Evolutionary conservation across 2,888 invertebrate genomes (phyloP), one percentile per base, ranked within the genome.

Genomic region (Drepanosiphum platanoidis): DNA sequence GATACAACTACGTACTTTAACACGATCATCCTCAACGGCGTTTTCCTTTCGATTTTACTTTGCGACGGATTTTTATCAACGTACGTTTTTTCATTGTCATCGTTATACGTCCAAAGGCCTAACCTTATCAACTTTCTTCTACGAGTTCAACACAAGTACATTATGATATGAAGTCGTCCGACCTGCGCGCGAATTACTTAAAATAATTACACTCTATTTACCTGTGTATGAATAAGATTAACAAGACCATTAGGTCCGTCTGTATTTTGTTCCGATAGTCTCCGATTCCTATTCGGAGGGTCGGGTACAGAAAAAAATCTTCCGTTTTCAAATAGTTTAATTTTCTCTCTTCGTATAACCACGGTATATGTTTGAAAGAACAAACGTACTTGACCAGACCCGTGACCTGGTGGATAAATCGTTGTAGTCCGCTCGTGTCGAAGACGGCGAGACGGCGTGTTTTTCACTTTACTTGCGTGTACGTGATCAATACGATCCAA

Each of bases 401-500:
- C 8, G 79, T 79, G 15, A 79, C n/a, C 79, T 79, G 34, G 13
- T 66, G 13, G 30, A 64, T 11, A 30, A 64, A 74, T 36, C 22
- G 27, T 27, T 61, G 7, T 61, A 61, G 27, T 9, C 3, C 27
- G 9, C 27, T 8, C 11, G n/a, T 61, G n/a, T n/a, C n/a, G n/a
- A n/a, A n/a, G n/a, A n/a, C n/a, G n/a, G n/a, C n/a, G n/a, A n/a
- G n/a, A 18, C n/a, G 39, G 2, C 15, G 15, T 11, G 5, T n/a
- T n/a, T 22, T 7, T 30, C 68, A 30, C 84, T 86, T 88, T 88
- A 92, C 91, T 90, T 93, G 92, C 13, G 92, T 92, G 88, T 93
- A 93, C 13, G 92, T 91, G 87, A 93, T 92, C 87, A 92, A 89
- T 15, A 91, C 90, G 86, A 92, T 91, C 93, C 93, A 93, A 90